Evolutionary conservation across 2,113 vertebrate species (phyloP), one percentile per base, ranked within the genome.

Genomic region (Chinchilla lanigera): DNA sequence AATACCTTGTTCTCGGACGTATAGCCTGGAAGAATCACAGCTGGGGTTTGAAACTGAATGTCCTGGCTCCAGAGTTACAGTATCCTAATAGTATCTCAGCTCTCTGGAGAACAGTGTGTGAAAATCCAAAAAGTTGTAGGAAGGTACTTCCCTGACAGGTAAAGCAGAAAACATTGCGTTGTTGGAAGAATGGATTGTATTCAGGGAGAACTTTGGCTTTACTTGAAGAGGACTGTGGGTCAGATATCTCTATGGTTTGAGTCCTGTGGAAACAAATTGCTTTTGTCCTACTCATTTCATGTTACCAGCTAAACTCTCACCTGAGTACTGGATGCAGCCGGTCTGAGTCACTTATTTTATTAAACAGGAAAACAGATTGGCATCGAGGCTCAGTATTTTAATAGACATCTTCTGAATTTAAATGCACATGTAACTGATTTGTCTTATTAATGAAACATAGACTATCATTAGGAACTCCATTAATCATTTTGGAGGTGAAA

Each of bases 381-480:
- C 30, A 47, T 63, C 33, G 22, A 69, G 71, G 44, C 16, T 81
- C 28, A 77, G 41, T 35, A 80, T 71, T 95, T 78, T 67, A 90
- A 77, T 52, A 52, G 38, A 28, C 71, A 14, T 58, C 35, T 93
- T 87, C 82, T 24, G 78, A 87, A 93, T 67, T 50, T 86, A 94
- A 90, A 71, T 77, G 47, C 22, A 67, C 22, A 14, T 77, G 6
- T 60, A 82, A 88, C 13, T 50, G 28, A 81, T 75, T 24, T 69
- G 26, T 71, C 54, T 61, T 87, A 71, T 89, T 67, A 61, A 28
- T 65, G 87, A 93, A 75, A 50, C 54, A 85, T 33, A 56, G 11
- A 80, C 50, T 75, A 54, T 26, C 60, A 75, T 89, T 61, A 96
- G 30, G 41, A 88, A 96, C 41, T 33, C 8, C 16, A 94, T 87